phyloP scores from a whole-genome alignment of 2,113 vertebrate genomes.

The Scomber scombrus region DNA sequence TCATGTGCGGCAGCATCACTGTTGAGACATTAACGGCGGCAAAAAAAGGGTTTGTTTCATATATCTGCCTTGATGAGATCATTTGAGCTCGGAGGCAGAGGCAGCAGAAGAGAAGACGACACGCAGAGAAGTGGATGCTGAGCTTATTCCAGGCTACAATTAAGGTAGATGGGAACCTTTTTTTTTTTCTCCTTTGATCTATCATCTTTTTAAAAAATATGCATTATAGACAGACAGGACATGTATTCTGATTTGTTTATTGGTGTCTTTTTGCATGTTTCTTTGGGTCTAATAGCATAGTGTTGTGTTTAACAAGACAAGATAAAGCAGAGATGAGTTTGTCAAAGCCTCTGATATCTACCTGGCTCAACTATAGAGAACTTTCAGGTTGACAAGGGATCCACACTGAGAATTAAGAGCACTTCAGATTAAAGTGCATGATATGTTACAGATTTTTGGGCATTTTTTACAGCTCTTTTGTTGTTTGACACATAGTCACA shows the following conservation, averaged over 20 bases:
- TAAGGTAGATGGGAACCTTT: slow-evolving; percentile 59
- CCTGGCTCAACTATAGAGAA: slow-evolving; percentile 22
- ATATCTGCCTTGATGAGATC: slow-evolving; percentile 16
- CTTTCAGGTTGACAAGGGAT: slow-evolving; percentile 38
- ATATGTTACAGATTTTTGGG: not conserved
- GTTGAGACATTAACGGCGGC: slow-evolving; percentile 14
- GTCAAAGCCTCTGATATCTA: not conserved
- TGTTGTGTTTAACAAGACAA: not conserved
- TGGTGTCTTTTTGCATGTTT: not conserved
- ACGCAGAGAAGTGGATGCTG: slow-evolving; percentile 49
- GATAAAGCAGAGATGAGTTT: slow-evolving; percentile 1
- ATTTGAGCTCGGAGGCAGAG: slow-evolving; percentile 34
- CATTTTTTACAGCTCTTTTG: not conserved
- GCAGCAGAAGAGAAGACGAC: slow-evolving; percentile 22
- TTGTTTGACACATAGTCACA: not conserved
- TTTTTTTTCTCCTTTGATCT: slow-evolving; percentile 25
- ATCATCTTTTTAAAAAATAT: not conserved
- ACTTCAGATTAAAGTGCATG: not conserved
- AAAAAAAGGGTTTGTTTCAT: not conserved
- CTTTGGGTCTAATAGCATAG: not conserved
- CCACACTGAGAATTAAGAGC: not conserved
- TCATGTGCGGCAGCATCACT: not conserved
- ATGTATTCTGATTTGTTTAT: not conserved
- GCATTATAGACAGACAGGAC: not conserved
- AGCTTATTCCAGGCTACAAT: slow-evolving; percentile 34